Evolutionary conservation across 2,888 invertebrate genomes (phyloP).

Genomic region (Ophion ellenae): DNA sequence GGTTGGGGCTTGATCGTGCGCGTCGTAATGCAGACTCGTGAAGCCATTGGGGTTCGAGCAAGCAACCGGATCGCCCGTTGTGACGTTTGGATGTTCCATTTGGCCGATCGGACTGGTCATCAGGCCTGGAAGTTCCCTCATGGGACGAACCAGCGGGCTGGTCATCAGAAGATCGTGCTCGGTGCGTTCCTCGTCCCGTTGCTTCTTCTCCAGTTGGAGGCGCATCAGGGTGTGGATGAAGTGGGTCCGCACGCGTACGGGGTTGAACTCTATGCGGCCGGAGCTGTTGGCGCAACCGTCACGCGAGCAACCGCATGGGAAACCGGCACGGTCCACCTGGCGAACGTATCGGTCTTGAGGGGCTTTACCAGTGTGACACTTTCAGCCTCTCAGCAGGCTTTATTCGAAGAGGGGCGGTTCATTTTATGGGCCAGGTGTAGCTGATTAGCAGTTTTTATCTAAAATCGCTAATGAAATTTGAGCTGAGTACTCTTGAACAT

Average conservation of each 20-base stretch:
- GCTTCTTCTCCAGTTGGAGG: constrained; percentile 94
- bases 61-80: constrained; percentile 81
- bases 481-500: too few relatives aligned
- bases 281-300: constrained; percentile 96
- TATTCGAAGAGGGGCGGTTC: too few relatives aligned
- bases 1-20: constrained; percentile 68
- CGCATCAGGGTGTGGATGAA: constrained; percentile 99
- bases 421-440: too few relatives aligned
- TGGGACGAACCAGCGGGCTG: constrained; percentile 78
- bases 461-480: too few relatives aligned
- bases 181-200: constrained; percentile 86
- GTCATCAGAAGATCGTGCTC: constrained; percentile 82
- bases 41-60: constrained; percentile 88
- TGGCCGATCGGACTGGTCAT: constrained; percentile 66
- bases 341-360: constrained; percentile 45
- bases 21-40: constrained; percentile 88
- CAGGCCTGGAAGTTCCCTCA: constrained; percentile 70
- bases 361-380: too few relatives aligned
- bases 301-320: constrained; percentile 98
- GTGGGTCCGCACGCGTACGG: constrained; percentile 96
- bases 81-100: constrained; percentile 68
- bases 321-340: constrained; percentile 95
- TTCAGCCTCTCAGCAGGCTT: background rate
- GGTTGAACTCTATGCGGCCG: constrained; percentile 98
- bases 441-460: too few relatives aligned